These are phyloP conservation scores for Furnarius figulus DNA, from an alignment of 2,113 vertebrate species.

Conservation along the genomic window DNA sequence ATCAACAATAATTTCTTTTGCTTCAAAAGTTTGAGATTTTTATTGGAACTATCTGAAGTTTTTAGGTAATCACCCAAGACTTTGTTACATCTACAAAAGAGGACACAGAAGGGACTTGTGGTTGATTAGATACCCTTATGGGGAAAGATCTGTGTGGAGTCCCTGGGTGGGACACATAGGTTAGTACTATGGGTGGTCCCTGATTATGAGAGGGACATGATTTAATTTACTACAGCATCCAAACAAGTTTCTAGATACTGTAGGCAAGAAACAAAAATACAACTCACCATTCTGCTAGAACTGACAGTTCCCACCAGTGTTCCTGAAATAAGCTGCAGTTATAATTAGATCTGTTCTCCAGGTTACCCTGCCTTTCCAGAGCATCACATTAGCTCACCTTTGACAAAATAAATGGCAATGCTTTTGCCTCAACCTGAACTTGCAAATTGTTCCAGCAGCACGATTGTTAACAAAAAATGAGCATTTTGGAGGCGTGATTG, in stretches of 20 bases:
- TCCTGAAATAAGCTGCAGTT: neutral
- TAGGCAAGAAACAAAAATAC: neutral
- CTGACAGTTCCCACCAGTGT: neutral
- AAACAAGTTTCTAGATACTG: neutral
- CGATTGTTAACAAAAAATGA: neutral
- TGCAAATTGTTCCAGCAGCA: neutral
- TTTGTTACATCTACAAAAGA: neutral
- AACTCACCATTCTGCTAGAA: neutral
- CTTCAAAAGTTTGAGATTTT: neutral
- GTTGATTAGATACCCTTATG: neutral
- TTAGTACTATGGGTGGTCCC: neutral
- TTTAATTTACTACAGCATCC: neutral
- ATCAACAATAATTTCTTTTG: neutral
- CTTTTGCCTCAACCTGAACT: neutral
- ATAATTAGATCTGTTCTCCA: neutral
- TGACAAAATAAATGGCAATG: neutral
- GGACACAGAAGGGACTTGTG: neutral
- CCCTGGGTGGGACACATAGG: neutral
- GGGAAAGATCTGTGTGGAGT: neutral
- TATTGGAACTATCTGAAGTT: neutral
- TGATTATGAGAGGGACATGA: neutral
- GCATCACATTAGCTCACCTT: neutral
- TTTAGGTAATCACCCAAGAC: neutral
- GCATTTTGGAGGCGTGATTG: conserved; percentile 4
- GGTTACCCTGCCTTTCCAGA: neutral